Evolutionary conservation across 2,797 vertebrate genomes (phyloP), one percentile per base, ranked within the genome.

Genomic region (Muraenolepis orangiensis): DNA sequence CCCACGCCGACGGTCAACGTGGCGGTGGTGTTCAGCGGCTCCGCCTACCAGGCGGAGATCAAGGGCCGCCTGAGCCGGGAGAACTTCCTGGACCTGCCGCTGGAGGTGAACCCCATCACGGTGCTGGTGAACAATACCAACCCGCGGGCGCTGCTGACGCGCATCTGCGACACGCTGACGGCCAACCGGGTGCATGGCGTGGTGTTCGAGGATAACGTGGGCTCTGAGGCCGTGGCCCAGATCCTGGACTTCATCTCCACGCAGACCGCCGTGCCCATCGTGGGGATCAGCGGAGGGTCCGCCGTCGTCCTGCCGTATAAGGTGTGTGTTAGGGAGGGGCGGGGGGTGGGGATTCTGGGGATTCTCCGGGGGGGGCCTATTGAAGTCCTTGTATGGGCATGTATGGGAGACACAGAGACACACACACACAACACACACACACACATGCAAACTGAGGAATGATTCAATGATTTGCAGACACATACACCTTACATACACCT

Each of bases 221-320:
- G 95, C 77, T 97, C 97, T 0, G 97, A 99, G 89, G 97, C 97
- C 0, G 96, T 99, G 88, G 96, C 97, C 0, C 97, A 98, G 91
- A 98, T 99, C 83, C 90, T 99, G 75, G 98, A 99, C 91, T 99
- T 99, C 87, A 91, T 98, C 86, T 98, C 97, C 69, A 95, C 95
- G 6, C 97, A 98, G 91, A 97, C 96, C 0, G 94, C 95, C 0
- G 95, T 96, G 79, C 98, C 98, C 0, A 94, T 99, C 32, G 94
- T 99, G 87, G 98, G 98, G 78, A 98, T 99, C 92, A 98, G 97
- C 0, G 97, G 98, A 1, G 98, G 97, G 1, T 99, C 98, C 0
- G 95, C 98, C 0, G 95, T 97, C 51, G 97, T 99, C 78, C 93
- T 99, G 84, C 96, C 94, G 0, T 95, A 97, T 5, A 99, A 99